Percentiles rank a stretch among this genome's conserved stretches.
phyloP scores from a whole-genome alignment of 2,888 invertebrate species.

The Morinoia aosen region DNA sequence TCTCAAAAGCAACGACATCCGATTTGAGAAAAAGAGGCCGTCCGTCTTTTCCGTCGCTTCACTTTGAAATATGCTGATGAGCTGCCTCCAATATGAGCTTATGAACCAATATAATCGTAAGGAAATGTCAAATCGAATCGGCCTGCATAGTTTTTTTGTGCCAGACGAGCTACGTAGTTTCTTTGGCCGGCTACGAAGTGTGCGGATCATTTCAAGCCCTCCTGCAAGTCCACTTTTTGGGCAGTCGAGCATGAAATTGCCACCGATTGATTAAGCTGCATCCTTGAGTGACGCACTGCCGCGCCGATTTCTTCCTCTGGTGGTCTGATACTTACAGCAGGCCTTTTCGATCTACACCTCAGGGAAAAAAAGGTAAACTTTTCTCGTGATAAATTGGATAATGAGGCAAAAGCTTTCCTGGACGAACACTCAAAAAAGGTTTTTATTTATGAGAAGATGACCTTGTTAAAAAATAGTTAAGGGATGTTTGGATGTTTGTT shows the following conservation, averaged over 20 bases:
- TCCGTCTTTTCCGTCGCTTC: neutral
- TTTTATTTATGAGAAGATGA: neutral
- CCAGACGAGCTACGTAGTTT: neutral
- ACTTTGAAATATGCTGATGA: neutral
- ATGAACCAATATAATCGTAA: neutral
- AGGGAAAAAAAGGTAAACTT: neutral
- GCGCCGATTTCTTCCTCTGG: slow-evolving; percentile 1
- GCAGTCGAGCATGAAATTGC: slow-evolving; percentile 26
- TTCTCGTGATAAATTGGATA: neutral
- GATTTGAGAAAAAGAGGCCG: neutral
- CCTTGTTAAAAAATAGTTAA: neutral
- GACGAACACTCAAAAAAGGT: neutral
- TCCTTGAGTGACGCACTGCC: neutral
- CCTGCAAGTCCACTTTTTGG: neutral
- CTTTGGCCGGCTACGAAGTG: neutral
- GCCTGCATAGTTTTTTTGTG: neutral
- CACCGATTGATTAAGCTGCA: neutral
- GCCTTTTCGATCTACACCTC: neutral
- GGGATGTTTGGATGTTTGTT: neutral
- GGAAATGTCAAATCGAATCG: neutral
- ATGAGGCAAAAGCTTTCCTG: neutral
- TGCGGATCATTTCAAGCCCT: neutral
- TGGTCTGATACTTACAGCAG: neutral
- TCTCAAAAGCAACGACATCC: neutral
- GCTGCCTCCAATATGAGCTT: neutral